A percentile compares a stretch with the other conserved stretches of the same genome.
These are phyloP conservation scores for Mustelus asterias DNA, from an alignment of 2,113 vertebrate species.

Conservation along the genomic window DNA sequence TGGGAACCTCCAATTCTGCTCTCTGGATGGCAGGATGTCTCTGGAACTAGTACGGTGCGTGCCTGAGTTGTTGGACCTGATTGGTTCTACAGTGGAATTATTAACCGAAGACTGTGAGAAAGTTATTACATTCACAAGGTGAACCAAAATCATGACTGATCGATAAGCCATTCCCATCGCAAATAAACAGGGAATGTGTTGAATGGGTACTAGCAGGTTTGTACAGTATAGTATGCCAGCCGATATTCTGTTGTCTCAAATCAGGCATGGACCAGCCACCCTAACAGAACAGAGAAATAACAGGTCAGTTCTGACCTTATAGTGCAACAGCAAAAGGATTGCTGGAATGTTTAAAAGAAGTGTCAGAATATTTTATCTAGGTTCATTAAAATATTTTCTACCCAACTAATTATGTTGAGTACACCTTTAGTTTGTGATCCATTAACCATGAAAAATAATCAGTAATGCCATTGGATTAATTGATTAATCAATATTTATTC, in stretches of 20 bases:
- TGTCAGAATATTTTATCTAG: slow-evolving; percentile 25
- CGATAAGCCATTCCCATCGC: not conserved
- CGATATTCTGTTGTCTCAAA: slow-evolving; percentile 19
- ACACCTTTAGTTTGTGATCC: slow-evolving; percentile 30
- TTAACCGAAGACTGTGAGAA: slow-evolving; percentile 37
- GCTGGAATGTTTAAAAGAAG: slow-evolving; percentile 30
- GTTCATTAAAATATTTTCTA: slow-evolving; percentile 32
- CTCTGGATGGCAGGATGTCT: slow-evolving; percentile 61
- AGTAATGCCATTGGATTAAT: not conserved
- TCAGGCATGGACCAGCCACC: slow-evolving; percentile 18
- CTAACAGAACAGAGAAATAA: not conserved
- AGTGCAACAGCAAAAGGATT: slow-evolving; percentile 28
- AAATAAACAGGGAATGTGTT: not conserved
- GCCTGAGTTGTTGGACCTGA: slow-evolving; percentile 79
- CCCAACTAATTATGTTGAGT: slow-evolving; percentile 33
- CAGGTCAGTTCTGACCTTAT: slow-evolving; percentile 3
- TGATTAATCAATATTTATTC: slow-evolving; percentile 30
- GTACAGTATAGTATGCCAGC: slow-evolving; percentile 13
- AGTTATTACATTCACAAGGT: slow-evolving; percentile 33
- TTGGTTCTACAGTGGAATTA: slow-evolving; percentile 74
- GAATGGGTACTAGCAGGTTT: slow-evolving; percentile 27
- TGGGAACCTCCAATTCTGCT: slow-evolving; percentile 49
- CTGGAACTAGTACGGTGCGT: slow-evolving; percentile 88
- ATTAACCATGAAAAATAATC: slow-evolving; percentile 29
- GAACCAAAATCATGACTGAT: slow-evolving; percentile 33